Percentiles rank a stretch among this genome's conserved stretches.
phyloP scores from a whole-genome alignment of 2,797 vertebrate species.

The Menidia menidia region DNA sequence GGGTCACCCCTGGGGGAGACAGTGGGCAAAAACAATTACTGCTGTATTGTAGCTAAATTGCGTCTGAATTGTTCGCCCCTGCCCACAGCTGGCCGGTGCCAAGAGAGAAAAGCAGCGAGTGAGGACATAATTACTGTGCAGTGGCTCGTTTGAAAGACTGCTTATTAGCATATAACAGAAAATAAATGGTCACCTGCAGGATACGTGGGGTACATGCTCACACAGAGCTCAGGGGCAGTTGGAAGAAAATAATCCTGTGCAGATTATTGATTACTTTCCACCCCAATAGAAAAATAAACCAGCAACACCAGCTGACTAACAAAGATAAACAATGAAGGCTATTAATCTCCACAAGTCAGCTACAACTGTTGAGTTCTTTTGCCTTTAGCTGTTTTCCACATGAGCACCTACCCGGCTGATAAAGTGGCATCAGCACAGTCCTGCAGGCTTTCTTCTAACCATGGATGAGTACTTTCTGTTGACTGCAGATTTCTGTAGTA shows the following conservation, averaged over 20 bases:
- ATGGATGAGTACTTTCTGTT: constrained; percentile 19
- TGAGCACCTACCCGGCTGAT: background rate
- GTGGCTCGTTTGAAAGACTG: constrained; percentile 67
- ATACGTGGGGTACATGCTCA: constrained; percentile 34
- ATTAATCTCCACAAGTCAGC: background rate
- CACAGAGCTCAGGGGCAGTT: constrained; percentile 40
- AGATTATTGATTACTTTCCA: constrained; percentile 43
- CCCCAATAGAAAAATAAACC: background rate
- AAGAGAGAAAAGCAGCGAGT: constrained; percentile 55
- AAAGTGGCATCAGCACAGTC: background rate
- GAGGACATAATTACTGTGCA: constrained; percentile 61
- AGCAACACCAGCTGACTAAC: background rate
- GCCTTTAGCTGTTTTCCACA: background rate
- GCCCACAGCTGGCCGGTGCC: constrained; percentile 70
- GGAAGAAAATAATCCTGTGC: constrained; percentile 33
- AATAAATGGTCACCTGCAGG: constrained; percentile 66
- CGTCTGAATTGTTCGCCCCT: constrained; percentile 79
- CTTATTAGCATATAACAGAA: constrained; percentile 68
- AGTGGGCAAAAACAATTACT: constrained; percentile 83
- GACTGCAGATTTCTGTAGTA: constrained; percentile 17
- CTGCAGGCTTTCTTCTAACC: background rate
- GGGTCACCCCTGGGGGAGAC: constrained; percentile 76
- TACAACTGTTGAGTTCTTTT: background rate
- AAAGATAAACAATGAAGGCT: constrained; percentile 6
- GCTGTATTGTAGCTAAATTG: constrained; percentile 82